Evolutionary conservation across 2,113 vertebrate species (phyloP).

Genomic region (Lagopus leucura): DNA sequence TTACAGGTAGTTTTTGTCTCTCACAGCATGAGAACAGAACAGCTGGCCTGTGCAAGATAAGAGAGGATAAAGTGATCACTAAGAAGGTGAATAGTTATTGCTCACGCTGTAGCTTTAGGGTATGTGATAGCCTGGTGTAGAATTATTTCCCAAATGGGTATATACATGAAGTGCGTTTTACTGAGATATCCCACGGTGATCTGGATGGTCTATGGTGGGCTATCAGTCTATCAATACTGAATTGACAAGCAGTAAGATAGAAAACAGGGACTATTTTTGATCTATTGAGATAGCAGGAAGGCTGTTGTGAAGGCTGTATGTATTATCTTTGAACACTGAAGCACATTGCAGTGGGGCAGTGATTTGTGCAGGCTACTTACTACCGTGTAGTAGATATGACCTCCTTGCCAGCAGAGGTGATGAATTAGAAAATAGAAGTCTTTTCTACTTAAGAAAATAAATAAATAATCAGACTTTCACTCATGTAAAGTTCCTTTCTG

Average conservation of each 20-base stretch:
- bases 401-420: background rate
- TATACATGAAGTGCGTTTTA: background rate
- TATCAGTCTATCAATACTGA: background rate
- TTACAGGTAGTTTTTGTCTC: background rate
- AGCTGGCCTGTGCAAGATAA: background rate
- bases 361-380: background rate
- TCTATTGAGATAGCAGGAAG: fast-evolving
- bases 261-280: background rate
- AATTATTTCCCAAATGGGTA: background rate
- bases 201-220: background rate
- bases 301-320: background rate
- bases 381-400: no score
- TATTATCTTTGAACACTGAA: background rate
- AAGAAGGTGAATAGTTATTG: background rate
- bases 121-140: background rate
- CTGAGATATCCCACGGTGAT: background rate
- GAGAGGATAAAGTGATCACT: background rate
- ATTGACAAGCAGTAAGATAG: background rate
- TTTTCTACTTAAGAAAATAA: background rate
- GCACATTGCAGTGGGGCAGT: background rate
- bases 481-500: background rate
- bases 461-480: background rate
- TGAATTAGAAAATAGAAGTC: background rate
- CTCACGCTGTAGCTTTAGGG: background rate
- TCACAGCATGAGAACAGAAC: background rate